Conservation (phyloP, 2,113 vertebrate species). For the Salvelinus alpinus region DNA sequence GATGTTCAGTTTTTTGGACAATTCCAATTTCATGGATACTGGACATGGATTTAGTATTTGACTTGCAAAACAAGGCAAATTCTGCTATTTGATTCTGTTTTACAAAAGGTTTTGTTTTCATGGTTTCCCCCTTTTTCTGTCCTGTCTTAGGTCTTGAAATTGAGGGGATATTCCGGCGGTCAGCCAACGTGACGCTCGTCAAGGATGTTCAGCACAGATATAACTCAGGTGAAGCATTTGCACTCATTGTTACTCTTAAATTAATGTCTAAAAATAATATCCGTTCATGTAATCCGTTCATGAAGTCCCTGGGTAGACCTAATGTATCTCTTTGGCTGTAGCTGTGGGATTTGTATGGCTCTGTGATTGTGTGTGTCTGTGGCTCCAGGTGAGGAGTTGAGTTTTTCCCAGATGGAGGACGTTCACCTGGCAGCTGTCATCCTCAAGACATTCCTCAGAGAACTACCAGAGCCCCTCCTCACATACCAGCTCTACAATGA, state of each 20-base stretch:
- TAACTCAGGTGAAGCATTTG: slow-evolving; percentile 84
- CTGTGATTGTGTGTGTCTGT: not conserved
- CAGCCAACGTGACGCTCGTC: slow-evolving; percentile 90
- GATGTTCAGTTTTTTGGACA: too few species aligned
- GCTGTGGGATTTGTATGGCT: slow-evolving; percentile 4
- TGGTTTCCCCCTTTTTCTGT: not conserved
- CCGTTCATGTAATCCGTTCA: not conserved
- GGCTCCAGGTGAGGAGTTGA: slow-evolving; percentile 77
- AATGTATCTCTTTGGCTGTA: too few species aligned
- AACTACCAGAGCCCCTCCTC: slow-evolving; percentile 92
- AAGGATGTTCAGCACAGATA: slow-evolving; percentile 90
- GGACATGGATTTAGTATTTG: too few species aligned
- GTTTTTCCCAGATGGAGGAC: slow-evolving; percentile 85
- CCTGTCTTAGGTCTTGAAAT: slow-evolving; percentile 81
- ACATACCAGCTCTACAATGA: slow-evolving; percentile 92
- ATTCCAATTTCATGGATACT: too few species aligned
- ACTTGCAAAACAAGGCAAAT: too few species aligned
- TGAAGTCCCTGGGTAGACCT: too few species aligned
- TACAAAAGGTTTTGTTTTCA: not conserved
- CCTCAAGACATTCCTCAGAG: slow-evolving; percentile 94
- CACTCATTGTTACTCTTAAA: not conserved
- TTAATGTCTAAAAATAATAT: not conserved
- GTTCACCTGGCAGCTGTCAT: slow-evolving; percentile 93
- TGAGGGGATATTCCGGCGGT: slow-evolving; percentile 95
- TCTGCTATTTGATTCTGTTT: not conserved